phyloP scores from a whole-genome alignment of 2,797 vertebrate genomes.

The Clamator glandarius region DNA sequence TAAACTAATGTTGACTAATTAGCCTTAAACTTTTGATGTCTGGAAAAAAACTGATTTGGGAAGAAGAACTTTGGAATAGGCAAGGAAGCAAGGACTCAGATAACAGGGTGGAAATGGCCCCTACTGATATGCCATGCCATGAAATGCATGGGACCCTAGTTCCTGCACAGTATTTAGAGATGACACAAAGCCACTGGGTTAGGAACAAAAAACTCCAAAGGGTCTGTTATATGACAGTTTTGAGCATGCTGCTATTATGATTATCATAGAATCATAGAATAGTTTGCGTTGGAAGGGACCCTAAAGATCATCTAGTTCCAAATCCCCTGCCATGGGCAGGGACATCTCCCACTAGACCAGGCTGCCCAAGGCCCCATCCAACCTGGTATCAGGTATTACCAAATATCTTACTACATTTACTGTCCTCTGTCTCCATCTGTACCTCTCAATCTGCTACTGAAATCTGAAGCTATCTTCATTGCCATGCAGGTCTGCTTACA shows the following conservation, averaged over 20 bases:
- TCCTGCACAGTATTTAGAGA: background rate
- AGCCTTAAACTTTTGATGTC: background rate
- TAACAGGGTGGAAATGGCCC: background rate
- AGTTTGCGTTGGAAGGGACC: too few relatives aligned
- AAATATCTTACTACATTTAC: background rate
- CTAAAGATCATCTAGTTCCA: too few relatives aligned
- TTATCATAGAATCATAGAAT: background rate
- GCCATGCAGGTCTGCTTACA: background rate
- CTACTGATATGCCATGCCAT: background rate
- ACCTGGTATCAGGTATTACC: background rate
- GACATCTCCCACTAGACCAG: too few relatives aligned
- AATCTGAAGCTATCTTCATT: background rate
- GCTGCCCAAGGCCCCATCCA: too few relatives aligned
- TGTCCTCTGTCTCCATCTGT: background rate
- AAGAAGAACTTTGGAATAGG: background rate
- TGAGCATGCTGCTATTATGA: background rate
- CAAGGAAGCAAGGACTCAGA: background rate
- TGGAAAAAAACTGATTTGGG: background rate
- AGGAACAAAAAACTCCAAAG: background rate
- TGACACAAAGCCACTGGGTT: fast-evolving
- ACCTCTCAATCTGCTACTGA: background rate
- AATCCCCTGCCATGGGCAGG: too few relatives aligned
- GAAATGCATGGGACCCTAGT: background rate
- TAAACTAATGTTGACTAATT: background rate
- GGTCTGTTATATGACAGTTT: background rate